Evolutionary conservation across 2,888 invertebrate species (phyloP).

Genomic region (Byasa hedistus): DNA sequence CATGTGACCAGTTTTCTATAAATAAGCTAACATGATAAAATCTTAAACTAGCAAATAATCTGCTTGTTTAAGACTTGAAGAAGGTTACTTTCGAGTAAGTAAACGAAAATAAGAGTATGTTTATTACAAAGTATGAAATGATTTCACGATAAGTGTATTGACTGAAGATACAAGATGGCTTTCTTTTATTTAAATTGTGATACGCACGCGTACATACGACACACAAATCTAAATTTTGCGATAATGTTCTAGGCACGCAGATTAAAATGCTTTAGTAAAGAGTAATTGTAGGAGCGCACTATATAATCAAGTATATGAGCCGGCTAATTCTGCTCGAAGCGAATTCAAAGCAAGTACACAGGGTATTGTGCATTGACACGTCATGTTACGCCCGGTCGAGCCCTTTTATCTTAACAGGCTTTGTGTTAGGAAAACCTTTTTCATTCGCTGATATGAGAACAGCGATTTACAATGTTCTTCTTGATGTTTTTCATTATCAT

Average conservation of each 20-base stretch:
- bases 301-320: conserved; percentile 7
- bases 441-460: neutral
- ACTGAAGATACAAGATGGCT: conserved; percentile 7
- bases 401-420: conserved; percentile 39
- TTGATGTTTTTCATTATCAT: neutral
- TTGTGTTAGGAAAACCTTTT: conserved; percentile 8
- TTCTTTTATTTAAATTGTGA: conserved; percentile 10
- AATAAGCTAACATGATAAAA: too few species aligned
- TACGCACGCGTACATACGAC: neutral
- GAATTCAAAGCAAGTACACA: conserved; percentile 44
- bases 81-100: neutral
- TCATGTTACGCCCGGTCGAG: conserved; percentile 50
- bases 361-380: conserved; percentile 41
- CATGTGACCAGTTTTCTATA: too few species aligned
- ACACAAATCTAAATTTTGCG: conserved; percentile 3
- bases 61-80: neutral
- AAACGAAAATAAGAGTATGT: neutral
- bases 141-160: neutral
- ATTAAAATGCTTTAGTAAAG: conserved; percentile 13
- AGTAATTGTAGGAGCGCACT: conserved; percentile 11
- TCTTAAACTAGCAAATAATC: too few species aligned
- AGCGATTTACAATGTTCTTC: neutral
- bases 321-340: conserved; percentile 33
- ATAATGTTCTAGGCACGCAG: conserved; percentile 9
- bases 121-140: neutral